Evolutionary conservation across 2,888 invertebrate genomes (phyloP).

Genomic region (Odontocolon sp.): DNA sequence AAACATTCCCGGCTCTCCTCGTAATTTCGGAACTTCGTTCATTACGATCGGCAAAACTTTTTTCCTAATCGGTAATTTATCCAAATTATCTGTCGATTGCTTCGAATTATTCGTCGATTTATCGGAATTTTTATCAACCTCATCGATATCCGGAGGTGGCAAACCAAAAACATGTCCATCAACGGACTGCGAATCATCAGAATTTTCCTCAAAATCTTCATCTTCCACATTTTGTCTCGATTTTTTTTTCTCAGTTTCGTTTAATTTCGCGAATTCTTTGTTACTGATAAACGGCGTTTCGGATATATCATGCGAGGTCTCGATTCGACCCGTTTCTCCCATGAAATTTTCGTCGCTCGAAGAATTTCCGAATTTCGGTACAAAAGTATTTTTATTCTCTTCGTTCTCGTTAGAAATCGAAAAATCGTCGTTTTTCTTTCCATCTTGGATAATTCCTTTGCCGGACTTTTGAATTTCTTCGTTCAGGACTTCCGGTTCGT

Average conservation of each 20-base stretch:
- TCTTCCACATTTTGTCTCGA: neutral
- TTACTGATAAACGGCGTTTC: constrained; percentile 60
- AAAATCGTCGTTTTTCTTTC: constrained; percentile 27
- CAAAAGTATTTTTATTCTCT: constrained; percentile 50
- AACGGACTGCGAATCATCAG: no score
- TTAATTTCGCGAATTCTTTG: constrained; percentile 49
- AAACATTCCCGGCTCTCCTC: constrained; percentile 83
- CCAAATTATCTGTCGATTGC: no score
- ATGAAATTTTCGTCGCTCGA: neutral
- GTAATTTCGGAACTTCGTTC: constrained; percentile 81
- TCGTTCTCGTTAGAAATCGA: neutral
- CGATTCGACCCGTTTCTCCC: neutral
- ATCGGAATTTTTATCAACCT: constrained; percentile 9
- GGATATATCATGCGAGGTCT: constrained; percentile 31
- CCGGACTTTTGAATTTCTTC: no score
- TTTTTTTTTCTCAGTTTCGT: constrained; percentile 31
- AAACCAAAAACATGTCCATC: constrained; percentile 54
- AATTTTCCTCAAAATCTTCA: neutral
- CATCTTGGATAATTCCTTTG: no score
- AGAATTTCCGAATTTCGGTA: constrained; percentile 48
- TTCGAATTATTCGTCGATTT: neutral
- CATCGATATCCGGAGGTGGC: constrained; percentile 60
- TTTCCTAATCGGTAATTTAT: no score
- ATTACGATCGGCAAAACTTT: constrained; percentile 53
- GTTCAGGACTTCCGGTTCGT: no score